These are phyloP conservation scores for Rhinoraja longicauda DNA, from an alignment of 2,797 vertebrate species.

Conservation along the genomic window DNA sequence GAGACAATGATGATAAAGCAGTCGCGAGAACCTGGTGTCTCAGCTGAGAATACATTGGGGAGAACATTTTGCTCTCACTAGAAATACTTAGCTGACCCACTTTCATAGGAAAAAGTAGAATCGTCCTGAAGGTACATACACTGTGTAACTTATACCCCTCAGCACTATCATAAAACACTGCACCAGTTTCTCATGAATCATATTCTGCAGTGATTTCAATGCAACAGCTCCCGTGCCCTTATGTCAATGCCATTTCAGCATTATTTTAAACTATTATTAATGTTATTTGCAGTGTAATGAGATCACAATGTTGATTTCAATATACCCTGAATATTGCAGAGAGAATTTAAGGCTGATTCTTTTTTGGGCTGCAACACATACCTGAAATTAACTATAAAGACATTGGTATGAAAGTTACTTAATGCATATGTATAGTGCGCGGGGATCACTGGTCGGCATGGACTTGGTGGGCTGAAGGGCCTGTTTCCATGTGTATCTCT, in stretches of 20 bases:
- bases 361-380: not conserved
- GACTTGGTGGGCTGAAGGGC: no score
- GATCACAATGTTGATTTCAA: not conserved
- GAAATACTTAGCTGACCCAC: not conserved
- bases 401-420: not conserved
- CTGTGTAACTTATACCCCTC: not conserved
- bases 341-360: not conserved
- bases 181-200: not conserved
- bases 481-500: no score
- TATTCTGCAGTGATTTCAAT: conserved; percentile 7
- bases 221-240: not conserved
- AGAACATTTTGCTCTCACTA: not conserved
- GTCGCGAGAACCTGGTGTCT: not conserved
- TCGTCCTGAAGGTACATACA: not conserved
- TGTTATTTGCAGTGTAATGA: not conserved
- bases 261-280: not conserved
- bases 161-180: not conserved
- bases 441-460: no score
- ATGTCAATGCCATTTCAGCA: not conserved
- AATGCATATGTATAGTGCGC: not conserved
- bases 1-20: not conserved
- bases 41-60: not conserved
- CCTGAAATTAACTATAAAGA: not conserved
- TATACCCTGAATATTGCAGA: not conserved
- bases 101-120: not conserved